These are phyloP conservation scores for Balearica regulorum DNA, from an alignment of 2,797 vertebrate genomes.

Conservation along the genomic window DNA sequence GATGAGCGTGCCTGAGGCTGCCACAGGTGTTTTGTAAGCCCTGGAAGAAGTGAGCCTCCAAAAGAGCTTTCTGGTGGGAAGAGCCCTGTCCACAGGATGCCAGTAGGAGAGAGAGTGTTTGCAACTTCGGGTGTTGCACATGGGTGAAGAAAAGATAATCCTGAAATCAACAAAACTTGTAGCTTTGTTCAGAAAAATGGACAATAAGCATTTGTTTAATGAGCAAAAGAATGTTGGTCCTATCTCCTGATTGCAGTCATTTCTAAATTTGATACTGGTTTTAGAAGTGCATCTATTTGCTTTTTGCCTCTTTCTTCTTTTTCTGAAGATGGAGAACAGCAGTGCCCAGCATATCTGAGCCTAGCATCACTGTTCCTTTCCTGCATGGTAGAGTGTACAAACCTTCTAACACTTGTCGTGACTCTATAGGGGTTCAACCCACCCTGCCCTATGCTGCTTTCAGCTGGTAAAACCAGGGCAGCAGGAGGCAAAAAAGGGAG, in stretches of 20 bases:
- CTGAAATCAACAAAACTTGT: neutral
- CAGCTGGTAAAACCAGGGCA: neutral
- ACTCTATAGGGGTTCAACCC: neutral
- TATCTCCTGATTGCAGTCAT: neutral
- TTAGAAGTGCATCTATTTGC: neutral
- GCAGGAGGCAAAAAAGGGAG: neutral
- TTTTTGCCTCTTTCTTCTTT: neutral
- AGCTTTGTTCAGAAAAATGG: neutral
- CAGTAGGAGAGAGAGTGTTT: neutral
- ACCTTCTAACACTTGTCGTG: fast-evolving
- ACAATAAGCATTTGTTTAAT: neutral
- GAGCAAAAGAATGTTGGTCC: neutral
- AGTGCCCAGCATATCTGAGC: neutral
- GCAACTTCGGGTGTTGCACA: fast-evolving
- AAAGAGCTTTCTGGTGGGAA: neutral
- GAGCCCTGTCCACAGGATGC: neutral
- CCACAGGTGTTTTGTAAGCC: neutral
- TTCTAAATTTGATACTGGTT: neutral
- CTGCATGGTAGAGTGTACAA: fast-evolving
- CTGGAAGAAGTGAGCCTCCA: neutral
- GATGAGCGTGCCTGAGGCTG: neutral
- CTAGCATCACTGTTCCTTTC: neutral
- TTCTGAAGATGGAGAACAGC: neutral
- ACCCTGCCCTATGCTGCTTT: neutral
- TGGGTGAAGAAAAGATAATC: neutral